Evolutionary conservation across 1,140 invertebrate genomes (phyloP).

Genomic region (Neodiprion virginianus): DNA sequence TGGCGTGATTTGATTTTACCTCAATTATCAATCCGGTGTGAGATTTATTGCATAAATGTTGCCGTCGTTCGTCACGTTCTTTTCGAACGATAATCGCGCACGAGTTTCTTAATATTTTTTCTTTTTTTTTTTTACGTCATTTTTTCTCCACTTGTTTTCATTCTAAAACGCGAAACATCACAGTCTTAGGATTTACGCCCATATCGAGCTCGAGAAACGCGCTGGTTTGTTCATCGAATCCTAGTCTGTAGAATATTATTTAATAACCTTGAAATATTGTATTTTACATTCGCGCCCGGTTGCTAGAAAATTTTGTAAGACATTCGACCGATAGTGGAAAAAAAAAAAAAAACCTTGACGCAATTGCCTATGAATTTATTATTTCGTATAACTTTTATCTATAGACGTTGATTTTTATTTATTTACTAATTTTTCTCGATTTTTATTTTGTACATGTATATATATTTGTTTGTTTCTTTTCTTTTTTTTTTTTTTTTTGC

Average conservation of each 20-base stretch:
- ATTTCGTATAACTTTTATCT: constrained; percentile 3
- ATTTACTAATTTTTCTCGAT: not conserved
- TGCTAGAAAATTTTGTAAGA: constrained; percentile 20
- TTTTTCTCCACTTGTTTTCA: no score
- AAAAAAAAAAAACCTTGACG: constrained; percentile 17
- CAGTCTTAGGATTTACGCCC: not conserved
- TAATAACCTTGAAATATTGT: not conserved
- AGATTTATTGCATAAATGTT: not conserved
- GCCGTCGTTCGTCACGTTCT: not conserved
- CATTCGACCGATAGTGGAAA: constrained; percentile 7
- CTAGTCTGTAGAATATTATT: no score
- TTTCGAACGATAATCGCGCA: not conserved
- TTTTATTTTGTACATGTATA: not conserved
- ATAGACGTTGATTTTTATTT: not conserved
- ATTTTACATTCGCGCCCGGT: constrained; percentile 20
- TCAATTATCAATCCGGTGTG: not conserved
- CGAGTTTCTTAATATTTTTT: no score
- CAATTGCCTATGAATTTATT: constrained; percentile 15
- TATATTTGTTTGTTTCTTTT: not conserved
- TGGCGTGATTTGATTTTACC: not conserved
- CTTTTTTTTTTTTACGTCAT: no score
- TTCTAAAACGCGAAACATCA: not conserved
- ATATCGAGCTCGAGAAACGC: not conserved
- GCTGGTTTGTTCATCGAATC: no score
- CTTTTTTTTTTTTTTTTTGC: not conserved